A percentile compares a stretch with the other conserved stretches of the same genome.
Conservation (phyloP, 2,797 vertebrate species). For the Limosa lapponica region DNA sequence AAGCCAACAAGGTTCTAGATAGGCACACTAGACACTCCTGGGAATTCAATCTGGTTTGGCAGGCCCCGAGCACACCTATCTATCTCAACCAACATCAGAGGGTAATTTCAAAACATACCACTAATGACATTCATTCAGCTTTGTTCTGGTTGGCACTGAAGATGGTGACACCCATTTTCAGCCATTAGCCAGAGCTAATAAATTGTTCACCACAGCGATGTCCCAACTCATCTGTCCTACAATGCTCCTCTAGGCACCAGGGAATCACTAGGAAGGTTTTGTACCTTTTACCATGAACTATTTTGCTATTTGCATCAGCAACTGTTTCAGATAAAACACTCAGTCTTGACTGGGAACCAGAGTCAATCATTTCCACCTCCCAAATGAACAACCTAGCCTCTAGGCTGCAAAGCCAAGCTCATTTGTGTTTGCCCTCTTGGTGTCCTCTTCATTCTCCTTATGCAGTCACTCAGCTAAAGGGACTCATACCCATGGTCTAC, state of each 20-base stretch:
- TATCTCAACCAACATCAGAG: background rate
- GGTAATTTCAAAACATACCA: background rate
- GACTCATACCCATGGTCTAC: background rate
- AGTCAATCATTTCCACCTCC: background rate
- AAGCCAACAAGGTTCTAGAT: background rate
- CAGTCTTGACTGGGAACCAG: background rate
- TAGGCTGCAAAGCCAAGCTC: background rate
- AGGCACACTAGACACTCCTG: background rate
- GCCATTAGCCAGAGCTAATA: background rate
- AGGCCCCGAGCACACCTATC: background rate
- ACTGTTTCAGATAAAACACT: background rate
- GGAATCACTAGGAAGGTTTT: background rate
- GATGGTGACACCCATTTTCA: background rate
- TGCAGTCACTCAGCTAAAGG: background rate
- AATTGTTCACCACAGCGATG: background rate
- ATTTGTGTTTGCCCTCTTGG: background rate
- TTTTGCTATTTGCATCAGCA: background rate
- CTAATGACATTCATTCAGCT: background rate
- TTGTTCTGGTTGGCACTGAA: background rate
- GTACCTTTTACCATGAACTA: background rate
- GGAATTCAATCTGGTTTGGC: background rate
- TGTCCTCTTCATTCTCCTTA: background rate
- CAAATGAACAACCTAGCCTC: background rate
- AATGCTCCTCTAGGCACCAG: background rate
- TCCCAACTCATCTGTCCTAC: background rate